Evolutionary conservation across 2,797 vertebrate species (phyloP).

Genomic region (Eulemur coronatus): DNA sequence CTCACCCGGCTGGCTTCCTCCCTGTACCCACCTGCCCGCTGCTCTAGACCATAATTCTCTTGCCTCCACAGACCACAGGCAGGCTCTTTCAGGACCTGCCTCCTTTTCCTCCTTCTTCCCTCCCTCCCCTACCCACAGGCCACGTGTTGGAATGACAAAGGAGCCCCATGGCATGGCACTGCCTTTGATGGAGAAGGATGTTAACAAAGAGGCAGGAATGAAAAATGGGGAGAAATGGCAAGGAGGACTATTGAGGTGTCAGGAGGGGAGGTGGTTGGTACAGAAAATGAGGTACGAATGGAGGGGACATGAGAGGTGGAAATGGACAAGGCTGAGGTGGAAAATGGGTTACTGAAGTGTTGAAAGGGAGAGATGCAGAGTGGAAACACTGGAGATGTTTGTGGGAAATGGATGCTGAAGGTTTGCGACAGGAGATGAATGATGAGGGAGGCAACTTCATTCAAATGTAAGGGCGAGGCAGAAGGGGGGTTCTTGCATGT

Average conservation of each 20-base stretch:
- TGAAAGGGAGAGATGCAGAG: not conserved
- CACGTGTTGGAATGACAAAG: constrained; percentile 76
- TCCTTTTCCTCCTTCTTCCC: constrained; percentile 7
- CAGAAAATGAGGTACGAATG: not conserved
- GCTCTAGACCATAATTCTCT: constrained; percentile 36
- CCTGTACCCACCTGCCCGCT: constrained; percentile 39
- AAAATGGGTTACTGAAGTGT: not conserved
- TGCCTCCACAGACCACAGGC: constrained; percentile 27
- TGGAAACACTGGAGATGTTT: not conserved
- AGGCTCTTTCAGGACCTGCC: constrained; percentile 32
- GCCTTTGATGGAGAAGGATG: constrained; percentile 72
- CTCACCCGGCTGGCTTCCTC: not conserved
- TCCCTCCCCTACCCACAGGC: constrained; percentile 49
- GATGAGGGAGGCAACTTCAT: not conserved
- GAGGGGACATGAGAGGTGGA: not conserved
- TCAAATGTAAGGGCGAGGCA: not conserved
- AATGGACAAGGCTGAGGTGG: not conserved
- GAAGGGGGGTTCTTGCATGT: not conserved
- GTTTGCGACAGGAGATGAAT: not conserved
- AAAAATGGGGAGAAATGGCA: constrained; percentile 14
- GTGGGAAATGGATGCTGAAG: not conserved
- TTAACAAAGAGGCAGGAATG: constrained; percentile 16
- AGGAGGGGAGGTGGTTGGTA: not conserved
- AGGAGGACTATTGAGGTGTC: not conserved
- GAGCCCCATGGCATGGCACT: constrained; percentile 66